These are phyloP conservation scores for mouse (Mus musculus) DNA, from an alignment of 2,113 vertebrate species.

Conservation along the genomic window DNA sequence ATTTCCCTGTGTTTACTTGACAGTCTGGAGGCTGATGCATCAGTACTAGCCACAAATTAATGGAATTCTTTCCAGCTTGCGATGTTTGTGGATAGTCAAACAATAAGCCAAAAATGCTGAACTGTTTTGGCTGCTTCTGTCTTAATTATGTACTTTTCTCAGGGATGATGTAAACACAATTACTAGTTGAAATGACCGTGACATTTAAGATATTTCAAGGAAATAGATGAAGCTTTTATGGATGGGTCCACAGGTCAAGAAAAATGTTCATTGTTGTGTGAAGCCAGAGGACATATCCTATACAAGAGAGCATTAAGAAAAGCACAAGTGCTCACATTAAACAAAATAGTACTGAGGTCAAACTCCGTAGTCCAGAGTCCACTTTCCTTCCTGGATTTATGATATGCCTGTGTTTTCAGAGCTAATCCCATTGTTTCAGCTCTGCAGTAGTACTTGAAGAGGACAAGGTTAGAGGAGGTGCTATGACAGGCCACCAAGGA, in stretches of 20 bases:
- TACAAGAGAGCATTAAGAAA: conserved; percentile 32
- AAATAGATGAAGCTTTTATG: conserved; percentile 63
- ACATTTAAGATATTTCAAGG: conserved; percentile 69
- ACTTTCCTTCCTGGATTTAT: not conserved
- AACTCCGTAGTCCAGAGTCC: not conserved
- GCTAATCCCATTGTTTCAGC: not conserved
- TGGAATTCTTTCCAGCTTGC: conserved; percentile 89
- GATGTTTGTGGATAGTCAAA: conserved; percentile 83
- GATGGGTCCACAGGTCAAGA: conserved; percentile 36
- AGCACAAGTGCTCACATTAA: not conserved
- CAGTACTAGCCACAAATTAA: conserved; percentile 87
- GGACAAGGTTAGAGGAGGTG: not conserved
- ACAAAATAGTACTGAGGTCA: not conserved
- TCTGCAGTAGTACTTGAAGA: not conserved
- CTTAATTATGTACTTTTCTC: conserved; percentile 76
- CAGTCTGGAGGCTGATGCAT: conserved; percentile 87
- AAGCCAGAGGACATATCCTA: conserved; percentile 68
- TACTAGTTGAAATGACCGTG: conserved; percentile 77
- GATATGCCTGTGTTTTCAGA: not conserved
- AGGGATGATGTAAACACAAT: conserved; percentile 83
- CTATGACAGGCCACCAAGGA: not conserved
- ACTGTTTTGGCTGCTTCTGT: conserved; percentile 74
- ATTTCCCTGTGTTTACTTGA: conserved; percentile 88
- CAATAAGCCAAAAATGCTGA: conserved; percentile 85
- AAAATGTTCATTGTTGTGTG: conserved; percentile 50